Evolutionary conservation across 2,113 vertebrate species (phyloP).

Genomic region (Acrocephalus arundinaceus): DNA sequence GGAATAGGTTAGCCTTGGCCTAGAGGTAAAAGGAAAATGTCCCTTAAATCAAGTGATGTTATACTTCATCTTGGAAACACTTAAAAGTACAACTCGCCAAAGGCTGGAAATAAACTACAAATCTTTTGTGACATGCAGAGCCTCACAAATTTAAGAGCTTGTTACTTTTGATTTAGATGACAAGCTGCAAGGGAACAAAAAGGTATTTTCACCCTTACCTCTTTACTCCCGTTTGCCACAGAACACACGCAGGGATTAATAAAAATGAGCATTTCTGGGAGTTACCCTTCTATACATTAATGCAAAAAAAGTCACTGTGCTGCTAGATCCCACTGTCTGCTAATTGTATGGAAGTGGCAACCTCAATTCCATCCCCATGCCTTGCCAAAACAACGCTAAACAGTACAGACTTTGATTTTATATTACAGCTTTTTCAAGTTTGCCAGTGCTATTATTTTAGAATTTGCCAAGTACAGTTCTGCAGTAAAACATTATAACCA

Average conservation of each 20-base stretch:
- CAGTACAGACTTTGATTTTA: neutral
- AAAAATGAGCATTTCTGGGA: neutral
- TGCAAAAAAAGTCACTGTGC: neutral
- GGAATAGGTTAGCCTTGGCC: conserved; percentile 28
- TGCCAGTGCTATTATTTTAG: conserved; percentile 11
- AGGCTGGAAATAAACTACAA: conserved; percentile 32
- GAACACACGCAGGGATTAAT: neutral
- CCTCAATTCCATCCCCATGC: neutral
- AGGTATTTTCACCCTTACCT: conserved; percentile 15
- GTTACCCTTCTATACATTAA: neutral
- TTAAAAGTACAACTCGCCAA: conserved; percentile 42
- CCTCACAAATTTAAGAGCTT: conserved; percentile 24
- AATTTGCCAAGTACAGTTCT: conserved; percentile 31
- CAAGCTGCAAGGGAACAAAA: neutral
- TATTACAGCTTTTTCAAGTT: neutral
- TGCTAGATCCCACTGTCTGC: neutral
- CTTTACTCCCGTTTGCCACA: neutral
- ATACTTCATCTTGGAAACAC: conserved; percentile 36
- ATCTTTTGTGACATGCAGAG: conserved; percentile 28
- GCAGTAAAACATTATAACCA: conserved; percentile 12
- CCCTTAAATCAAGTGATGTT: conserved; percentile 46
- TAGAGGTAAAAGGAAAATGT: conserved; percentile 41
- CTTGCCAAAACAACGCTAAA: conserved; percentile 12
- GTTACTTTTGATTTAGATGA: conserved; percentile 53
- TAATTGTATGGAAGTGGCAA: neutral